Conservation (phyloP, 1,140 invertebrate species). For the Drosophila obscura region DNA sequence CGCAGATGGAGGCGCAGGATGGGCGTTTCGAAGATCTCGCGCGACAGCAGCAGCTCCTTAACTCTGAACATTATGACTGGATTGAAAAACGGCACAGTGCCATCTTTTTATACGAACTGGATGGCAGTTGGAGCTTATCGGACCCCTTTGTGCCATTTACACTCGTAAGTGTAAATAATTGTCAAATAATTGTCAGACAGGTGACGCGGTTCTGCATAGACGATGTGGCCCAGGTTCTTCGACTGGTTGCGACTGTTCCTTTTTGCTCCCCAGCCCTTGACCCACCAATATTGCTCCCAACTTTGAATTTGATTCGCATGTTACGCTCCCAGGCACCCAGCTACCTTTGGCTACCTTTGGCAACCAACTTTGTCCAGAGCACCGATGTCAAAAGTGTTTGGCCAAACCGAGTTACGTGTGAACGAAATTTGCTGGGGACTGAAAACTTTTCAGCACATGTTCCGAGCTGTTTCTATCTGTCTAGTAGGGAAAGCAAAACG, state of each 20-base stretch:
- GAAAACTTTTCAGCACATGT: constrained; percentile 56
- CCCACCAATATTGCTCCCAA: constrained; percentile 61
- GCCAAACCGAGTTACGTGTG: constrained; percentile 32
- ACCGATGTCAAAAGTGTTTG: constrained; percentile 66
- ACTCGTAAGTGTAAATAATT: constrained; percentile 57
- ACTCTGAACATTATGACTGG: constrained; percentile 54
- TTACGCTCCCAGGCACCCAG: constrained; percentile 52
- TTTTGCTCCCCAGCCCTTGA: constrained; percentile 5
- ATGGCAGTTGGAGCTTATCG: not conserved
- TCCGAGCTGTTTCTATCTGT: not conserved
- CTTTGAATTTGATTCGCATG: constrained; percentile 74
- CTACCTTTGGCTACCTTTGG: too few relatives aligned
- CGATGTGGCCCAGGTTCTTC: constrained; percentile 12
- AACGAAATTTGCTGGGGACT: constrained; percentile 57
- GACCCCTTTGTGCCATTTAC: constrained; percentile 11
- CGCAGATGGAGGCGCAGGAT: constrained; percentile 52
- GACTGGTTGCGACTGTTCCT: too few relatives aligned
- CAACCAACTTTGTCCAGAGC: constrained; percentile 55
- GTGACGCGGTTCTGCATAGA: constrained; percentile 52
- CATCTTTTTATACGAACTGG: constrained; percentile 51
- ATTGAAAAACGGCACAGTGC: not conserved
- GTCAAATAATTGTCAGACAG: constrained; percentile 58
- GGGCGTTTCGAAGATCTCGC: constrained; percentile 44
- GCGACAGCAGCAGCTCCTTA: constrained; percentile 47
- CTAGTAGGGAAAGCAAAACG: constrained; percentile 22